A percentile compares a stretch with the other conserved stretches of the same genome.
phyloP scores from a whole-genome alignment of 2,888 invertebrate species.

The Lomographa bimaculata region DNA sequence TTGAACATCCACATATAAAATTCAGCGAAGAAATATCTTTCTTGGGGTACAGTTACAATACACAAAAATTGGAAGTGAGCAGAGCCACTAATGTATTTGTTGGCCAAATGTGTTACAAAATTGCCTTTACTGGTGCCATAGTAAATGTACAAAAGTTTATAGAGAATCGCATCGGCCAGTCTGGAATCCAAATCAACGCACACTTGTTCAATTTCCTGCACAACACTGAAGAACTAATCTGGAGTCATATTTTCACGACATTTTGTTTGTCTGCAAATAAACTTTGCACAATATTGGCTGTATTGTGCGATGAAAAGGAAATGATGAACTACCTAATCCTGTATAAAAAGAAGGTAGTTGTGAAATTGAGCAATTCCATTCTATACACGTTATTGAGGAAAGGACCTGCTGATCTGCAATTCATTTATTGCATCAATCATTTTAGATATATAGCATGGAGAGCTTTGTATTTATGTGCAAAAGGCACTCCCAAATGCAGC shows the following conservation, averaged over 20 bases:
- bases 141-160: constrained; percentile 61
- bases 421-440: constrained; percentile 75
- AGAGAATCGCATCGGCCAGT: constrained; percentile 69
- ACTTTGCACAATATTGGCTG: constrained; percentile 70
- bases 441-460: constrained; percentile 70
- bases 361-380: constrained; percentile 66
- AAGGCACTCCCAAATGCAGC: constrained; percentile 63
- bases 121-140: constrained; percentile 61
- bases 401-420: constrained; percentile 50
- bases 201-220: constrained; percentile 68
- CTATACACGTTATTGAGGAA: constrained; percentile 56
- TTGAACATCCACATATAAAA: constrained; percentile 51
- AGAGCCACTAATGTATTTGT: constrained; percentile 63
- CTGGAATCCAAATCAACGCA: constrained; percentile 69
- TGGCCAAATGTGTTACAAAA: constrained; percentile 77
- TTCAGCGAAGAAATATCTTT: constrained; percentile 61
- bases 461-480: constrained; percentile 66
- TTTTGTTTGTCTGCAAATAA: constrained; percentile 76
- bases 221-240: constrained; percentile 62
- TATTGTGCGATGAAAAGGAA: constrained; percentile 57
- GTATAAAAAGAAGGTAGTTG: constrained; percentile 69
- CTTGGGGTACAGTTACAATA: constrained; percentile 68
- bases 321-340: constrained; percentile 54
- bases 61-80: constrained; percentile 60
- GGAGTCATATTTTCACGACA: constrained; percentile 71